Conservation (phyloP, 2,888 invertebrate species). For the Parelbella ahira region DNA sequence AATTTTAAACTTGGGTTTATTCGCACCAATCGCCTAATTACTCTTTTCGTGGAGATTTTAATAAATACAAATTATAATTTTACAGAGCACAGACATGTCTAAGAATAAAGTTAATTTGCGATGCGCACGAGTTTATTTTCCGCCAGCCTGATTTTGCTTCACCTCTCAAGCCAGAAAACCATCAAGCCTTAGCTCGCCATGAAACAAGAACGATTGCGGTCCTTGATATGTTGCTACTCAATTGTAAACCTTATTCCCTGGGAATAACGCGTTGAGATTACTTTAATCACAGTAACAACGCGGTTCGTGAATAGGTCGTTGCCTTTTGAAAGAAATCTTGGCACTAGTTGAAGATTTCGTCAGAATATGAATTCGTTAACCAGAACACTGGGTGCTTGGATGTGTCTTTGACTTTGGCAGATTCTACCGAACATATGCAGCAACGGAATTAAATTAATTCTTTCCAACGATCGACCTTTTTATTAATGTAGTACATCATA, state of each 20-base stretch:
- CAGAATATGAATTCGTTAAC: constrained; percentile 66
- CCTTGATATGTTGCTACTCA: constrained; percentile 6
- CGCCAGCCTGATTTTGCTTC: constrained; percentile 37
- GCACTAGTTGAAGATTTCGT: constrained; percentile 66
- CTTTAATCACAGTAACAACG: constrained; percentile 31
- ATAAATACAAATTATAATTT: no score
- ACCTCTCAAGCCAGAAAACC: constrained; percentile 50
- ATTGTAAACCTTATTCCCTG: constrained; percentile 36
- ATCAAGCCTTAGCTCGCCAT: constrained; percentile 35
- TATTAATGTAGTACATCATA: no score
- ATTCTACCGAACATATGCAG: constrained; percentile 11
- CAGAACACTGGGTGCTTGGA: constrained; percentile 41
- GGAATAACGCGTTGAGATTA: constrained; percentile 27
- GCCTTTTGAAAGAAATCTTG: constrained; percentile 72
- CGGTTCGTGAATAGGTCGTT: constrained; percentile 59
- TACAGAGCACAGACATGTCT: constrained; percentile 6
- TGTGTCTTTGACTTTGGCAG: constrained; percentile 26
- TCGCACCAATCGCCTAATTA: constrained; percentile 11
- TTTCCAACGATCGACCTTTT: no score
- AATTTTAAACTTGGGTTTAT: constrained; percentile 28
- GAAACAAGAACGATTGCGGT: constrained; percentile 17
- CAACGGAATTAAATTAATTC: constrained; percentile 2
- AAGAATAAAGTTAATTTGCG: constrained; percentile 27
- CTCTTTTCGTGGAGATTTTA: no score
- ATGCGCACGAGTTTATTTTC: constrained; percentile 41